Evolutionary conservation across 2,797 vertebrate genomes (phyloP).

Genomic region (Nyctalus aviator): DNA sequence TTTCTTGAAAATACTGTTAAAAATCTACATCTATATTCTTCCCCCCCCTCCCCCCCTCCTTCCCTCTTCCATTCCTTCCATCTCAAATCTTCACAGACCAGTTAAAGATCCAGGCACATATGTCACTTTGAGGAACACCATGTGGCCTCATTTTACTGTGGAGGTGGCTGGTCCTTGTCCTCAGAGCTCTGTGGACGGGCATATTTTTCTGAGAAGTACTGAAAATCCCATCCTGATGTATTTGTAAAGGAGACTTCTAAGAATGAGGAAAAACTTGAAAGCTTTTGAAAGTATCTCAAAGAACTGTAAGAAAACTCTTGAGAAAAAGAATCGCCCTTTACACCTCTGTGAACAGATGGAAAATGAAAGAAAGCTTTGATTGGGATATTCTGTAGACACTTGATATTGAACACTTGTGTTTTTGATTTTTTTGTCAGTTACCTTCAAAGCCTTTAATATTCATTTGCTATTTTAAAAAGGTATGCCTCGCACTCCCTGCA

Average conservation of each 20-base stretch:
- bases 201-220: not conserved
- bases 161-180: not conserved
- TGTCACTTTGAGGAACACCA: not conserved
- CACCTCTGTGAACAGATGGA: not conserved
- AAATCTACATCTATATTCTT: not conserved
- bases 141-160: not conserved
- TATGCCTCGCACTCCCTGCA: not conserved
- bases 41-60: not conserved
- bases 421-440: constrained; percentile 11
- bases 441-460: constrained; percentile 33
- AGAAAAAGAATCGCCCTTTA: not conserved
- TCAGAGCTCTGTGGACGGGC: not conserved
- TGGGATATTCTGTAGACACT: not conserved
- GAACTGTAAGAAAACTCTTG: not conserved
- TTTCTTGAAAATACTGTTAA: constrained; percentile 29
- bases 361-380: constrained; percentile 30
- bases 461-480: constrained; percentile 13
- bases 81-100: not conserved
- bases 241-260: not conserved
- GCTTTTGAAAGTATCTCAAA: constrained; percentile 35
- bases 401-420: constrained; percentile 1
- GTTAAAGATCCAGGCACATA: not conserved
- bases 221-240: not conserved
- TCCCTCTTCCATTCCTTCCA: not conserved
- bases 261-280: constrained; percentile 29